A percentile compares a stretch with the other conserved stretches of the same genome.
Evolutionary conservation across 2,888 invertebrate genomes (phyloP).

Genomic region (Leucoma salicis): DNA sequence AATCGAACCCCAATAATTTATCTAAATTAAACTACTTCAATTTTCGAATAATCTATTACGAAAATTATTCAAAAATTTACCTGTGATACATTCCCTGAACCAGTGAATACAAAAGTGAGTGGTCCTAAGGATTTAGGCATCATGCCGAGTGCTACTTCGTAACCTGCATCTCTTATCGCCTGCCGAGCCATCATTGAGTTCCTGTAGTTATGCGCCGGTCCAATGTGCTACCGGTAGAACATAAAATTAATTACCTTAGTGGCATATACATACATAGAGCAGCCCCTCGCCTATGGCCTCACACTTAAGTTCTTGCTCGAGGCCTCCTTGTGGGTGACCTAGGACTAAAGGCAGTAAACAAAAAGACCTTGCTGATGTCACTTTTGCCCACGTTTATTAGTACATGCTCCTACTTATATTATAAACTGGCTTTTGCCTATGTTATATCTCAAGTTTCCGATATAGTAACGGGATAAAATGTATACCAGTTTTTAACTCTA

Average conservation of each 20-base stretch:
- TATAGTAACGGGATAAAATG: too few species aligned
- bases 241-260: too few species aligned
- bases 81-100: constrained; percentile 98
- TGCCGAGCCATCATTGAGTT: constrained; percentile 99
- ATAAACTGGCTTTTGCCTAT: too few species aligned
- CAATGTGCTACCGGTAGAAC: constrained; percentile 88
- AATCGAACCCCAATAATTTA: neutral
- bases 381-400: too few species aligned
- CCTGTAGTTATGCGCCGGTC: constrained; percentile 98
- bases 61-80: constrained; percentile 45
- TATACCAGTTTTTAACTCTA: too few species aligned
- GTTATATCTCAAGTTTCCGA: too few species aligned
- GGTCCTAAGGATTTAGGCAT: constrained; percentile 99
- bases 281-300: neutral
- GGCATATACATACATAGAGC: too few species aligned
- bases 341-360: too few species aligned
- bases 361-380: too few species aligned
- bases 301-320: neutral
- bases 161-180: constrained; percentile 98
- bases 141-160: constrained; percentile 96
- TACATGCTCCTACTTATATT: too few species aligned
- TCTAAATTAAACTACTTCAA: neutral
- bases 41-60: too few species aligned
- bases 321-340: too few species aligned
- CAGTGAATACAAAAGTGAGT: constrained; percentile 98